Percentiles rank a stretch among this genome's conserved stretches.
These are phyloP conservation scores for Protomyctophum bolini DNA, from an alignment of 2,113 vertebrate species.

Conservation along the genomic window DNA sequence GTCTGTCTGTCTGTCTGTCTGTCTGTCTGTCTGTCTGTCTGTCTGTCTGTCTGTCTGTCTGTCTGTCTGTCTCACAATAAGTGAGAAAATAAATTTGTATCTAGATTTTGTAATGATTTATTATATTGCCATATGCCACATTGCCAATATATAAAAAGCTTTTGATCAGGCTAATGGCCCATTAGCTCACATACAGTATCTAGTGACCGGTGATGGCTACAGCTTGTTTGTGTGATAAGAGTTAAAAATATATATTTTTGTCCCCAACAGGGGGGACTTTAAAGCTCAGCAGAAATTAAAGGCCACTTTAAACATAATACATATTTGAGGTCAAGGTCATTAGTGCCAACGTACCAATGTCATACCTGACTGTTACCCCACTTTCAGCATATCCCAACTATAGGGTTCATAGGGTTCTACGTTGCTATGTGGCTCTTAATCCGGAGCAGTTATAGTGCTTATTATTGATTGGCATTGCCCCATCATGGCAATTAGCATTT, in stretches of 20 bases:
- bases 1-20: no score
- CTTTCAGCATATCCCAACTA: background rate
- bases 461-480: constrained; percentile 40
- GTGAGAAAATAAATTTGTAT: background rate
- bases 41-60: no score
- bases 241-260: constrained; percentile 34
- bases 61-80: constrained; percentile 21
- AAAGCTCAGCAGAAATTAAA: constrained; percentile 16
- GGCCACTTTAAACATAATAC: constrained; percentile 7
- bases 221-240: background rate
- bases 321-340: background rate
- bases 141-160: background rate
- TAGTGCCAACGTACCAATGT: background rate
- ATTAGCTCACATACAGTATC: background rate
- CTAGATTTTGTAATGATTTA: constrained; percentile 6
- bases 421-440: background rate
- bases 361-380: background rate
- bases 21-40: no score
- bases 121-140: constrained; percentile 11
- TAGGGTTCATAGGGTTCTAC: background rate
- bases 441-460: constrained; percentile 23
- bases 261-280: constrained; percentile 27
- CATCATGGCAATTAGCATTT: constrained; percentile 37
- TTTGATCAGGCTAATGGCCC: constrained; percentile 22
- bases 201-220: no score